Conservation (phyloP, 2,888 invertebrate genomes). For the Apamea epomidion region DNA sequence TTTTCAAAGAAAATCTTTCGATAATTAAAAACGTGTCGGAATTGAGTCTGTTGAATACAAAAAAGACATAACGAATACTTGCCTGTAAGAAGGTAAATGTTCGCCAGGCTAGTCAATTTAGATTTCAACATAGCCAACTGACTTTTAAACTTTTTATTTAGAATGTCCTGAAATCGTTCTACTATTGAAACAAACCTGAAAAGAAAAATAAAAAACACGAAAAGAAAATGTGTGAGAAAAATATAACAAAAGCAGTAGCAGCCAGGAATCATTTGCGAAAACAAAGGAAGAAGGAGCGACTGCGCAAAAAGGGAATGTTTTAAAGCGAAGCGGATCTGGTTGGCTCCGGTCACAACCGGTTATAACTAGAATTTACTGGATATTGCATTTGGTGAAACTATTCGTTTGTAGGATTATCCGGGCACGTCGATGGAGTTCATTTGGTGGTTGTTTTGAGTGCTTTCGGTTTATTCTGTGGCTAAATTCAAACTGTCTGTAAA, state of each 20-base stretch:
- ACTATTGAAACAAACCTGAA: not conserved
- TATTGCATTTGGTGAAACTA: slow-evolving; percentile 19
- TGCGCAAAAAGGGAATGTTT: slow-evolving; percentile 50
- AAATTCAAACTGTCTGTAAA: not conserved
- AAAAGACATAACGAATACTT: not conserved
- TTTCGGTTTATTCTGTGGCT: not conserved
- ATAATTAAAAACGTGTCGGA: not conserved
- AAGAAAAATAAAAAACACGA: slow-evolving; percentile 2
- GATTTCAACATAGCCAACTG: not conserved
- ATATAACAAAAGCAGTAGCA: slow-evolving; percentile 31
- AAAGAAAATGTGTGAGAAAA: slow-evolving; percentile 27
- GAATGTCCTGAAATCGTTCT: not conserved
- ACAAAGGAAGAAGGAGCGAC: slow-evolving; percentile 44
- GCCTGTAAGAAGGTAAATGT: not conserved
- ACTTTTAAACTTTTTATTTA: slow-evolving; percentile 1
- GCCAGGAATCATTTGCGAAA: slow-evolving; percentile 48
- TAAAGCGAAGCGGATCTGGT: slow-evolving; percentile 28
- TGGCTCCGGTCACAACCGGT: slow-evolving; percentile 27
- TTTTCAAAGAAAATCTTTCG: not conserved
- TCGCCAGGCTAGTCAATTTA: not conserved
- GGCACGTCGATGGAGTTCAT: slow-evolving; percentile 24
- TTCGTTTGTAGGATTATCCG: slow-evolving; percentile 22
- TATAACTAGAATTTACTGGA: slow-evolving; percentile 44
- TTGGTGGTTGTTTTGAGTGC: not conserved
- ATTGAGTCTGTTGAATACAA: not conserved